phyloP scores from a whole-genome alignment of 53 echinoderm and acorn worm species.

The Henricia sp. region DNA sequence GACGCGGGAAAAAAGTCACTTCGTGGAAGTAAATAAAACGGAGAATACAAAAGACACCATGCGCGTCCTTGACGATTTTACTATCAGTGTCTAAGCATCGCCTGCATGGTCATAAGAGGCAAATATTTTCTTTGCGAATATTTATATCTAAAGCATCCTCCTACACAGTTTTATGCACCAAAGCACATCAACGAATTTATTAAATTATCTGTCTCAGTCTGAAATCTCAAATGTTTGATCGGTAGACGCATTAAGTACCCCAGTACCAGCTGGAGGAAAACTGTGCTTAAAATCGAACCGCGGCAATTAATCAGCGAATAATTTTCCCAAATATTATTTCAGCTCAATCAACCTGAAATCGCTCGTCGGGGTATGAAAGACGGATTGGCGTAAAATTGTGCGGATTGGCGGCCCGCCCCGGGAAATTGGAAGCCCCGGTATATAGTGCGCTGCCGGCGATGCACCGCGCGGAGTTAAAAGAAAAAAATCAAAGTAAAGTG shows the following conservation, averaged over 20 bases:
- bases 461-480: neutral
- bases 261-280: slow-evolving; percentile 17
- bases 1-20: no score
- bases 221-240: slow-evolving; percentile 9
- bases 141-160: no score
- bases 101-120: no score
- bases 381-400: slow-evolving; percentile 19
- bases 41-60: no score
- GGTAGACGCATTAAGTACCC: slow-evolving; percentile 35
- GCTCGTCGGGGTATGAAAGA: neutral
- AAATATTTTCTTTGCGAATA: no score
- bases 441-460: neutral
- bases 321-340: slow-evolving; percentile 53
- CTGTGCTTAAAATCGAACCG: slow-evolving; percentile 3
- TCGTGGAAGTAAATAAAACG: no score
- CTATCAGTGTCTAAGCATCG: no score
- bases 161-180: neutral
- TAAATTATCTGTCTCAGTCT: slow-evolving; percentile 20
- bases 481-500: slow-evolving; percentile 56
- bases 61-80: no score
- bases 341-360: slow-evolving; percentile 35
- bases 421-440: slow-evolving; percentile 27
- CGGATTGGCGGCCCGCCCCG: neutral
- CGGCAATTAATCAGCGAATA: slow-evolving; percentile 32
- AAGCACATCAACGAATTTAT: neutral